Conservation (phyloP, 2,113 vertebrate genomes). For the Rhinopomastus cyanomelas region DNA sequence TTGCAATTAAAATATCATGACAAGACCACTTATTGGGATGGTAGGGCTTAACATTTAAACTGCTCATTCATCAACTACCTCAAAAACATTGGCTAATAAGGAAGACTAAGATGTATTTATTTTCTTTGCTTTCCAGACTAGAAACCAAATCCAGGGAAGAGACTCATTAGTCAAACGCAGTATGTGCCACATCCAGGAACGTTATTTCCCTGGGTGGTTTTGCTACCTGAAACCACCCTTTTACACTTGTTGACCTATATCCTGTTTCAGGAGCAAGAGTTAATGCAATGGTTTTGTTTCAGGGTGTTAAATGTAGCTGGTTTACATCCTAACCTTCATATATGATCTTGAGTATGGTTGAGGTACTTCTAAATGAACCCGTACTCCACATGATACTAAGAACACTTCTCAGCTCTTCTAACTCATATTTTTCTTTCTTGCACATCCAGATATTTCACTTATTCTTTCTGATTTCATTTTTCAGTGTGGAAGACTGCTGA, state of each 20-base stretch:
- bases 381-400: background rate
- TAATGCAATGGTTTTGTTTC: background rate
- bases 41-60: constrained; percentile 5
- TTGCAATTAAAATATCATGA: background rate
- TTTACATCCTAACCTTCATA: background rate
- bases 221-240: background rate
- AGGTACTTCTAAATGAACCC: background rate
- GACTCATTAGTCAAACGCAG: background rate
- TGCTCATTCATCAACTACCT: background rate
- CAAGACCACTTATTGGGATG: background rate
- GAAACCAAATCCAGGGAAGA: constrained; percentile 20
- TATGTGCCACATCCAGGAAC: rapidly evolving
- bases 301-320: background rate
- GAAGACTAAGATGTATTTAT: background rate
- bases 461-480: background rate
- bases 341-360: background rate
- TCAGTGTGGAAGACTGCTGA: background rate
- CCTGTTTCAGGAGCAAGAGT: background rate
- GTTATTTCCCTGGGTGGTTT: background rate
- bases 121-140: constrained; percentile 7
- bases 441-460: background rate
- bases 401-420: background rate
- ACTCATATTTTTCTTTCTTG: background rate
- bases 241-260: background rate
- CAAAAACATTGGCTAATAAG: background rate